Evolutionary conservation across 1,140 invertebrate species (phyloP).

Genomic region (Drosophila subpulchrella): DNA sequence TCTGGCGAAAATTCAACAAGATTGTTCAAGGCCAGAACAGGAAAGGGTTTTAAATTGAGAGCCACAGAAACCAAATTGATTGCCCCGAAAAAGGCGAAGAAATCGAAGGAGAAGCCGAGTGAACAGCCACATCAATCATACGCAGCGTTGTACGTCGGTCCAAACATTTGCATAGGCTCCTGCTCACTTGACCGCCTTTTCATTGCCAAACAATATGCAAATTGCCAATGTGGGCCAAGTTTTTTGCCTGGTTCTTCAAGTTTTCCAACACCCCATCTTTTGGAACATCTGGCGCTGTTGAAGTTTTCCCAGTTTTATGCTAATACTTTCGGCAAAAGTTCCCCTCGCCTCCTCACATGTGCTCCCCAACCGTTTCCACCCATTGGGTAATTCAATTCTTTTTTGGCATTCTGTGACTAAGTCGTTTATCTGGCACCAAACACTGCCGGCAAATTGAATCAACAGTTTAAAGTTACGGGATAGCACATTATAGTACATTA

Average conservation of each 20-base stretch:
- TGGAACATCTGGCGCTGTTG: slow-evolving; percentile 38
- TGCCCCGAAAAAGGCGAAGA: not conserved
- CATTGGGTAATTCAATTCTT: slow-evolving; percentile 67
- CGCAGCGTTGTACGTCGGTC: slow-evolving; percentile 54
- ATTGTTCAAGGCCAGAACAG: slow-evolving; percentile 7
- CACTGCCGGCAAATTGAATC: slow-evolving; percentile 69
- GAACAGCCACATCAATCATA: slow-evolving; percentile 76
- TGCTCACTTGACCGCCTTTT: slow-evolving; percentile 44
- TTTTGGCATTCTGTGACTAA: slow-evolving; percentile 54
- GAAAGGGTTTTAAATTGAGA: slow-evolving; percentile 29
- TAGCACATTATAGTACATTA: slow-evolving; percentile 33
- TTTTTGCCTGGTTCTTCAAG: slow-evolving; percentile 8
- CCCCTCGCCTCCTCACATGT: slow-evolving; percentile 21
- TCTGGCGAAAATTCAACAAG: slow-evolving; percentile 17
- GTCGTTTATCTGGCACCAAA: slow-evolving; percentile 74
- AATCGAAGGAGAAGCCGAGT: slow-evolving; percentile 3
- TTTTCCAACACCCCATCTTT: slow-evolving; percentile 6
- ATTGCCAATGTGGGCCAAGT: slow-evolving; percentile 55
- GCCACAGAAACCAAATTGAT: slow-evolving; percentile 18
- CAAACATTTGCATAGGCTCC: slow-evolving; percentile 73
- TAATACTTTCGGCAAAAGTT: slow-evolving; percentile 47
- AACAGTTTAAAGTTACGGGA: slow-evolving; percentile 49
- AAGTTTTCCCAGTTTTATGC: slow-evolving; percentile 45
- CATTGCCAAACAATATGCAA: slow-evolving; percentile 66
- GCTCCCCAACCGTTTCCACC: not conserved